Evolutionary conservation across 2,888 invertebrate species (phyloP).

Genomic region (Thysanoteuthis rhombus): DNA sequence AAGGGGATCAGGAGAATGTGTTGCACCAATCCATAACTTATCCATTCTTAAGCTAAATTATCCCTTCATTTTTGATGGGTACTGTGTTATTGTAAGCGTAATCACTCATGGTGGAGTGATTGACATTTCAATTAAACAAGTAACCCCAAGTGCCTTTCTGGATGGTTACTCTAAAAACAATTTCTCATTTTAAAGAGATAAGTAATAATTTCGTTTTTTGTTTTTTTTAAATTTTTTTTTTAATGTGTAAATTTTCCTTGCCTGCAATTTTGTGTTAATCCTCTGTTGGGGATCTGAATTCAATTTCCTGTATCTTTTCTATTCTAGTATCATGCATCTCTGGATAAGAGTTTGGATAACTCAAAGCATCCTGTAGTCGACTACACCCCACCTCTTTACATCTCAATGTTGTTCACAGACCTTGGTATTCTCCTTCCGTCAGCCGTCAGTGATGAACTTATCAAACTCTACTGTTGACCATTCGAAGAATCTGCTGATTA

Average conservation of each 20-base stretch:
- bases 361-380: constrained; percentile 87
- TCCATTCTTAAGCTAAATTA: too few relatives aligned
- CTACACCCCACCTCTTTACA: constrained; percentile 94
- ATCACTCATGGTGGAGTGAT: too few relatives aligned
- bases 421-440: constrained; percentile 94
- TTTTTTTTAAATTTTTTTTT: too few relatives aligned
- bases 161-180: too few relatives aligned
- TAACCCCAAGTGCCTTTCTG: too few relatives aligned
- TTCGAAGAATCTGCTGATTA: neutral
- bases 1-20: too few relatives aligned
- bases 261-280: neutral
- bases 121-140: too few relatives aligned
- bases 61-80: too few relatives aligned
- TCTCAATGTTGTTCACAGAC: constrained; percentile 93
- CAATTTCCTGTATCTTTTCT: constrained; percentile 23
- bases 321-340: constrained; percentile 65
- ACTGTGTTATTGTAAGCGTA: too few relatives aligned
- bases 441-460: constrained; percentile 96
- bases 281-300: neutral
- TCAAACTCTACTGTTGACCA: constrained; percentile 82
- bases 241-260: neutral
- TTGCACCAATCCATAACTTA: too few relatives aligned
- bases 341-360: constrained; percentile 55
- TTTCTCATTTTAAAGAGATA: too few relatives aligned
- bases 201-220: too few relatives aligned